Conservation (phyloP, 2,113 vertebrate genomes). For the Arvicanthis niloticus region DNA sequence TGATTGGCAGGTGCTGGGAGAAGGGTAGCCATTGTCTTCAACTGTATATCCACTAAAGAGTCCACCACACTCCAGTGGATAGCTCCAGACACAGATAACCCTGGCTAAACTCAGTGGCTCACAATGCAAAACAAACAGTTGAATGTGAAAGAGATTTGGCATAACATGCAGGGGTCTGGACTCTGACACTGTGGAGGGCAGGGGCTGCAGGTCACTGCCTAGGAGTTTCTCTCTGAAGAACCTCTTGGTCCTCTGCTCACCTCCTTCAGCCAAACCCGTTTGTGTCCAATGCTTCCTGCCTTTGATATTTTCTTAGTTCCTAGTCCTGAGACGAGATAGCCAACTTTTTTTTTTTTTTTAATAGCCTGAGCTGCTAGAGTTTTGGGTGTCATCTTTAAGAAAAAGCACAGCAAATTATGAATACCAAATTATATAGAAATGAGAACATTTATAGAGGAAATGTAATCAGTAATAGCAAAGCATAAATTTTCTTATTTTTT, state of each 20-base stretch:
- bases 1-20: neutral
- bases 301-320: neutral
- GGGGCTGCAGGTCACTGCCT: neutral
- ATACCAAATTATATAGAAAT: neutral
- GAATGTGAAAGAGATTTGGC: neutral
- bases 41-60: neutral
- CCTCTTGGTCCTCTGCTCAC: neutral
- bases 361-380: neutral
- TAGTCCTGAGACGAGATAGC: neutral
- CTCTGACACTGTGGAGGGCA: neutral
- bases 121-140: neutral
- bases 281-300: neutral
- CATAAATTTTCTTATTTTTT: neutral
- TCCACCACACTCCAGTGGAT: neutral
- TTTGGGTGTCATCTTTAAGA: neutral
- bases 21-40: neutral
- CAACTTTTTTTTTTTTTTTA: neutral
- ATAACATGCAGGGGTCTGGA: neutral
- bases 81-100: neutral
- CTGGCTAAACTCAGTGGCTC: neutral
- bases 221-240: neutral
- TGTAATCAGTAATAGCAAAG: neutral
- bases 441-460: neutral
- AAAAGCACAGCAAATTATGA: neutral
- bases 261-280: neutral